Base-by-base conservation (phyloP, 2,797 vertebrate species). In the Leuciscus waleckii region DNA sequence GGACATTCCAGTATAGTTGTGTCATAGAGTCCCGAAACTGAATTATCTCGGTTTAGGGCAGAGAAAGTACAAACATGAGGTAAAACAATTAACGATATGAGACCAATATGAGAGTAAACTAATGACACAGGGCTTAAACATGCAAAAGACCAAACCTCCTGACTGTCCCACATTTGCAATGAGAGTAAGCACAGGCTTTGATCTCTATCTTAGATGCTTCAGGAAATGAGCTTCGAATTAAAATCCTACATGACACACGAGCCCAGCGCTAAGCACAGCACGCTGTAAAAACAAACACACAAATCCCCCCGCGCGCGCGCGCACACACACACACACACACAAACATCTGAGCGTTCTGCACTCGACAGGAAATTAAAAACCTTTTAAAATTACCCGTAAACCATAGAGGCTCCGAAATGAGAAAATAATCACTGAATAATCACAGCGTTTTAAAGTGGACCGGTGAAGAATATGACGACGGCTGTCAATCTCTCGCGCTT, bases 281-380 rank as follows among this genome's bases (percentile, higher is more conserved):
- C 77, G 87, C 89, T 88, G 85, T 82, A 86, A 91, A 90, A 90
- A 90, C 86, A 91, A 87, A 90, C 88, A 90, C 84, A 89, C 82
- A 85, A 88, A 90, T 86, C 90, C 68, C 84, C 29, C 11, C 17
- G 1, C 49, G 17, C 49, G 49, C 17, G 49, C 69, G 37, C 85
- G 1, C 29, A 1, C 29, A 29, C 29, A 29, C 29, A 1, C 35
- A 35, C 83, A 35, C 86, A 23, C 85, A 2, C 58, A 7, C 58
- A 78, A 76, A 61, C 71, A 56, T 39, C 78, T 70, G 82, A 88
- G 87, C 49, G 17, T 58, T 41, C 69, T 51, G 75, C 86, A 51
- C 84, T 70, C 79, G 75, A 89, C 90, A 91, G 91, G 91, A 91
- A 91, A 91, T 91, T 91, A 91, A 91, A 91, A 87, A 77, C 87